Percentiles rank a stretch among this genome's conserved stretches.
Evolutionary conservation across 2,797 vertebrate genomes (phyloP).

Genomic region (Selene dorsalis): DNA sequence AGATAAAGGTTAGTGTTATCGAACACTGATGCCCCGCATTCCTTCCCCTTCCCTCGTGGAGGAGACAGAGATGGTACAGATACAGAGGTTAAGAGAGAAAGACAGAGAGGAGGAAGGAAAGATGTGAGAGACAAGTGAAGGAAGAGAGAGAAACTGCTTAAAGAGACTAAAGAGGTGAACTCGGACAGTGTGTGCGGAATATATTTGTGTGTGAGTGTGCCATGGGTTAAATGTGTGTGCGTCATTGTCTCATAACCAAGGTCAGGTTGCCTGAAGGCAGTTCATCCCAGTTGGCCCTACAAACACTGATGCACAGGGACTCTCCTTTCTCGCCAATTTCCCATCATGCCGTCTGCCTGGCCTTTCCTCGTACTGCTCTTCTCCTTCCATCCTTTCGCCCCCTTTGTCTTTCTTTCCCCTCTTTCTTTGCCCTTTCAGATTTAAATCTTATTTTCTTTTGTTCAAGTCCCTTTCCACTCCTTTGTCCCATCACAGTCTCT

Average conservation of each 20-base stretch:
- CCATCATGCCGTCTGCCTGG: slow-evolving; percentile 14
- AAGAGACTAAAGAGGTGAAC: slow-evolving; percentile 3
- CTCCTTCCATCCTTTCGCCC: background rate
- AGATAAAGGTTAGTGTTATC: slow-evolving; percentile 67
- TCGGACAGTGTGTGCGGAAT: slow-evolving; percentile 19
- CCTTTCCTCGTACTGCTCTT: background rate
- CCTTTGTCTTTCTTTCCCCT: background rate
- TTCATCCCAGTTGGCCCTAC: slow-evolving; percentile 52
- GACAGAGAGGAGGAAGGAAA: background rate
- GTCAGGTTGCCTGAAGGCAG: slow-evolving; percentile 63
- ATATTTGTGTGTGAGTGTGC: slow-evolving; percentile 6
- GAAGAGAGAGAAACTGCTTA: slow-evolving; percentile 10
- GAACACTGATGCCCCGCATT: slow-evolving; percentile 46
- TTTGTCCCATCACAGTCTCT: slow-evolving; percentile 25
- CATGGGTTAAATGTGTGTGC: slow-evolving; percentile 52
- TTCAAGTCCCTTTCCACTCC: slow-evolving; percentile 13
- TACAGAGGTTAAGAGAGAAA: background rate
- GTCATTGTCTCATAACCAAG: slow-evolving; percentile 49
- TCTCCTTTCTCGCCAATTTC: slow-evolving; percentile 14
- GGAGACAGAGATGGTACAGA: slow-evolving; percentile 39
- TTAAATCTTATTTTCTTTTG: slow-evolving; percentile 40
- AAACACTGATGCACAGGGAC: slow-evolving; percentile 28
- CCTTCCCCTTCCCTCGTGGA: slow-evolving; percentile 19
- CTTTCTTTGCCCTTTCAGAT: slow-evolving; percentile 35
- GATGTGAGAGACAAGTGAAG: background rate